phyloP scores from a whole-genome alignment of 2,113 vertebrate species.

The Jaculus jaculus region DNA sequence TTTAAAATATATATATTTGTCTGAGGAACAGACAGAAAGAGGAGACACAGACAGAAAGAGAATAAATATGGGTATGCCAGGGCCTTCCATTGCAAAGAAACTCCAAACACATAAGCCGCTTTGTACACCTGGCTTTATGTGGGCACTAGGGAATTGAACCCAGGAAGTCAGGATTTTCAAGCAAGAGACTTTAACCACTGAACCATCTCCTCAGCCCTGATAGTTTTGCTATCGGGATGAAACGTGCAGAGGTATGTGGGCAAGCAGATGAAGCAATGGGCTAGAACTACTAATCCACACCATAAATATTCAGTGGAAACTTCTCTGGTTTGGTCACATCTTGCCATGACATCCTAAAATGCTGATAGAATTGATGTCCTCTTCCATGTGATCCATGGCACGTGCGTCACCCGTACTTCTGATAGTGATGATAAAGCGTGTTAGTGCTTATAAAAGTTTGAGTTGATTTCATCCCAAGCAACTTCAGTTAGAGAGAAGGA shows the following conservation, averaged over 20 bases:
- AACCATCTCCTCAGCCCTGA: too few species aligned
- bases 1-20: too few species aligned
- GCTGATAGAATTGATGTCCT: background rate
- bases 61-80: too few species aligned
- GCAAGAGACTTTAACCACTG: too few species aligned
- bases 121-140: too few species aligned
- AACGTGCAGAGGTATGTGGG: background rate
- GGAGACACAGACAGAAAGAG: too few species aligned
- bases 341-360: background rate
- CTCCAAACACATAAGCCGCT: too few species aligned
- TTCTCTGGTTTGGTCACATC: background rate
- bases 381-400: background rate
- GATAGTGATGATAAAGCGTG: background rate
- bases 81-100: too few species aligned
- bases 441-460: background rate
- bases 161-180: too few species aligned
- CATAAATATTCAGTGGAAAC: background rate
- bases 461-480: constrained; percentile 25
- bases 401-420: background rate
- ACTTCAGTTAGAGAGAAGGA: background rate
- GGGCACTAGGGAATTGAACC: too few species aligned
- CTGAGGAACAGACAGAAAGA: too few species aligned
- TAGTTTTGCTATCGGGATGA: background rate
- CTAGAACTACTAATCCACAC: background rate
- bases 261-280: background rate